Evolutionary conservation across 2,797 vertebrate species (phyloP).

Genomic region (Acanthopagrus latus): DNA sequence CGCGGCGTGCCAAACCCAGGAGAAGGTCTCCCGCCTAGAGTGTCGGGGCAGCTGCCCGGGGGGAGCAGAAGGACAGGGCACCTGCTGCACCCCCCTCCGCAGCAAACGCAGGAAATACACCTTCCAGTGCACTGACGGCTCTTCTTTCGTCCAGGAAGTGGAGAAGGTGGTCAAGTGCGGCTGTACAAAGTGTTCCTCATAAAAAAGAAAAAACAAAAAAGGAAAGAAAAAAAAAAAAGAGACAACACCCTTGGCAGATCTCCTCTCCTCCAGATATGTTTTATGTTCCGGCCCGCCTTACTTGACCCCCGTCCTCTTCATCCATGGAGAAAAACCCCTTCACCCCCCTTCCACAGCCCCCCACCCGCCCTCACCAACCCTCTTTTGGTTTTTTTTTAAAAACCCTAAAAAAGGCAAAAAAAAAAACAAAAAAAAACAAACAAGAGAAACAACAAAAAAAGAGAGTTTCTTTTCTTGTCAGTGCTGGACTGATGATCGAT

Average conservation of each 20-base stretch:
- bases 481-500: constrained; percentile 93
- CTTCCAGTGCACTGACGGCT: constrained; percentile 98
- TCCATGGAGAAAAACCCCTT: constrained; percentile 41
- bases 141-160: constrained; percentile 97
- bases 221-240: constrained; percentile 49
- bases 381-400: constrained; percentile 74
- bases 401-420: constrained; percentile 59
- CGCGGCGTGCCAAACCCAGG: constrained; percentile 98
- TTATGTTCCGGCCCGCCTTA: constrained; percentile 73
- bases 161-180: constrained; percentile 98
- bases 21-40: constrained; percentile 98
- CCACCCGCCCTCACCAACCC: constrained; percentile 31
- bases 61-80: constrained; percentile 82
- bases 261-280: constrained; percentile 70
- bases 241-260: constrained; percentile 66
- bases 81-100: constrained; percentile 94
- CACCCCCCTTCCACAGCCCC: constrained; percentile 33
- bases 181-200: constrained; percentile 93
- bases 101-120: constrained; percentile 99
- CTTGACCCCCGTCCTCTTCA: constrained; percentile 53
- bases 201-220: constrained; percentile 62
- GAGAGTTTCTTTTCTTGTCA: constrained; percentile 84
- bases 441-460: constrained; percentile 61
- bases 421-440: constrained; percentile 57
- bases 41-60: constrained; percentile 91